Evolutionary conservation across 2,888 invertebrate genomes (phyloP).

Genomic region (Epirrita christyi): DNA sequence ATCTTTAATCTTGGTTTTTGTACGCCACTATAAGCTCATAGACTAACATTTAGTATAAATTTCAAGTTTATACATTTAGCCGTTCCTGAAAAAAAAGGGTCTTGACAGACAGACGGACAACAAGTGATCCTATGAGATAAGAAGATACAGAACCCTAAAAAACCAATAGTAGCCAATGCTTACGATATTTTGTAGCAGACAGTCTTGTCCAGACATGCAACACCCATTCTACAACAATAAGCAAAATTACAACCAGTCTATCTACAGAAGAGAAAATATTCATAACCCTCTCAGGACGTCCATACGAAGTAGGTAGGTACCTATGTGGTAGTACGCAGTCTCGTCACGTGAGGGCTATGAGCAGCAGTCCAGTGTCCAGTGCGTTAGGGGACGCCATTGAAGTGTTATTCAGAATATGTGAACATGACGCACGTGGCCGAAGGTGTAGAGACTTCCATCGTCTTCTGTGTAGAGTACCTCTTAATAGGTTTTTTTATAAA

Average conservation of each 20-base stretch:
- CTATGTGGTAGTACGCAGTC: constrained; percentile 53
- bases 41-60: too few relatives aligned
- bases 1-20: too few relatives aligned
- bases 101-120: too few relatives aligned
- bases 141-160: too few relatives aligned
- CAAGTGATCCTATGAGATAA: too few relatives aligned
- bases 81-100: too few relatives aligned
- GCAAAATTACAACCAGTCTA: background rate
- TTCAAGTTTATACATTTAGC: too few relatives aligned
- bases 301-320: constrained; percentile 8
- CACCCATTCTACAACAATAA: background rate
- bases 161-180: too few relatives aligned
- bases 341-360: constrained; percentile 64
- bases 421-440: constrained; percentile 66
- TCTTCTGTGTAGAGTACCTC: background rate
- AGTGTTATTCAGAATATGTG: constrained; percentile 81
- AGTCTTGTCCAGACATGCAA: background rate
- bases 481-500: too few relatives aligned
- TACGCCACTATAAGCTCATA: too few relatives aligned
- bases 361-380: constrained; percentile 61
- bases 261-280: constrained; percentile 14
- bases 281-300: constrained; percentile 7
- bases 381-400: constrained; percentile 67
- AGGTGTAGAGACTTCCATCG: constrained; percentile 53
- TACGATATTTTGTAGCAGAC: background rate